Conservation (phyloP, 2,888 invertebrate species). For the Aromia moschata region DNA sequence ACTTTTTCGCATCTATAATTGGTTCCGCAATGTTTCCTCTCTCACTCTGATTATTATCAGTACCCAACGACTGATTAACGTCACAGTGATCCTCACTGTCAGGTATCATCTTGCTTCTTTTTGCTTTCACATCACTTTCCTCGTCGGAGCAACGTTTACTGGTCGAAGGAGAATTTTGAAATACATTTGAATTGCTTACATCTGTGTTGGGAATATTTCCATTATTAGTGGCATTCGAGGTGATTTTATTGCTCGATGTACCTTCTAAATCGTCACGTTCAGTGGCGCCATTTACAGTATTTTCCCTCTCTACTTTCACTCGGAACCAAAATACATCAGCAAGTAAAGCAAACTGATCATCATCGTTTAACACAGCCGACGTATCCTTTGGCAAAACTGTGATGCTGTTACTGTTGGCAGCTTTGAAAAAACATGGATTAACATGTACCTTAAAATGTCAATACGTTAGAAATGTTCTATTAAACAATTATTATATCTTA, state of each 20-base stretch:
- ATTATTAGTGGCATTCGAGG: background rate
- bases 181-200: background rate
- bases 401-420: slow-evolving; percentile 52
- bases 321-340: slow-evolving; percentile 66
- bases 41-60: too few species aligned
- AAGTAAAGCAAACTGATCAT: slow-evolving; percentile 67
- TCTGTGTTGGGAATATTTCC: background rate
- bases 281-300: too few species aligned
- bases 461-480: background rate
- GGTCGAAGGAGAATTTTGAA: background rate
- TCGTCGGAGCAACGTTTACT: slow-evolving; percentile 6
- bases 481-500: slow-evolving; percentile 36
- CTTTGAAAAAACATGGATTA: slow-evolving; percentile 67
- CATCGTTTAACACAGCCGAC: slow-evolving; percentile 58
- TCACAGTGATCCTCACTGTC: too few species aligned
- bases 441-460: slow-evolving; percentile 63
- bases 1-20: slow-evolving; percentile 10
- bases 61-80: too few species aligned
- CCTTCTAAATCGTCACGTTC: too few species aligned
- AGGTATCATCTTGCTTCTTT: too few species aligned
- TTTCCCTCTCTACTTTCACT: slow-evolving; percentile 55
- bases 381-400: slow-evolving; percentile 60
- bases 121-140: too few species aligned
- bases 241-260: too few species aligned
- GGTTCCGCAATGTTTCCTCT: too few species aligned